Evolutionary conservation across 1,140 invertebrate genomes (phyloP).

Genomic region (Dreissena polymorpha): DNA sequence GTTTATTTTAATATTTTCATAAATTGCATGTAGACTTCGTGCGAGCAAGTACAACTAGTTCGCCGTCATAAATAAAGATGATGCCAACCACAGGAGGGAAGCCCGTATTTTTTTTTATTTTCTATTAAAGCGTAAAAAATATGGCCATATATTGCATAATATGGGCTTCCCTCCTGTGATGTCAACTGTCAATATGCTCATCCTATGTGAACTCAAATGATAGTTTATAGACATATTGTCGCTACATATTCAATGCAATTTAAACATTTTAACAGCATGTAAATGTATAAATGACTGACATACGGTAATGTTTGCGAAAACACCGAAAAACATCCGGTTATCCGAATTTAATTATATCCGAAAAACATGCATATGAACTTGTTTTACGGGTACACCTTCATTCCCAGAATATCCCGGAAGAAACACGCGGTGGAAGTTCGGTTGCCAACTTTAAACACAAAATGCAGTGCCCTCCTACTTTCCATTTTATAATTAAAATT

Average conservation of each 20-base stretch:
- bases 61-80: no score
- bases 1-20: not conserved
- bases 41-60: not conserved
- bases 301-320: not conserved
- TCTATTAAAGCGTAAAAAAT: no score
- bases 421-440: constrained; percentile 91
- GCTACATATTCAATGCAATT: not conserved
- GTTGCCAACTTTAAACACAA: constrained; percentile 96
- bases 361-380: not conserved
- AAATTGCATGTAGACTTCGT: not conserved
- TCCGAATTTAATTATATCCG: not conserved
- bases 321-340: no score
- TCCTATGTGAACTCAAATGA: not conserved
- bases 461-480: constrained; percentile 90
- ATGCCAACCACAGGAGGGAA: no score
- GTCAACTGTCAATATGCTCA: not conserved
- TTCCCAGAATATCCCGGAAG: constrained; percentile 93
- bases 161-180: no score
- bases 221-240: not conserved
- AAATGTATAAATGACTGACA: not conserved
- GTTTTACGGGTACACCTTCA: constrained; percentile 86
- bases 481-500: constrained; percentile 57
- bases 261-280: not conserved
- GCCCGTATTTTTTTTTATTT: no score
- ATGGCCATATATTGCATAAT: no score